Percentiles rank a stretch among this genome's conserved stretches.
Evolutionary conservation across 92 coral and sea anemone species (phyloP).

Genomic region (Hydrozoanthus gracilis): DNA sequence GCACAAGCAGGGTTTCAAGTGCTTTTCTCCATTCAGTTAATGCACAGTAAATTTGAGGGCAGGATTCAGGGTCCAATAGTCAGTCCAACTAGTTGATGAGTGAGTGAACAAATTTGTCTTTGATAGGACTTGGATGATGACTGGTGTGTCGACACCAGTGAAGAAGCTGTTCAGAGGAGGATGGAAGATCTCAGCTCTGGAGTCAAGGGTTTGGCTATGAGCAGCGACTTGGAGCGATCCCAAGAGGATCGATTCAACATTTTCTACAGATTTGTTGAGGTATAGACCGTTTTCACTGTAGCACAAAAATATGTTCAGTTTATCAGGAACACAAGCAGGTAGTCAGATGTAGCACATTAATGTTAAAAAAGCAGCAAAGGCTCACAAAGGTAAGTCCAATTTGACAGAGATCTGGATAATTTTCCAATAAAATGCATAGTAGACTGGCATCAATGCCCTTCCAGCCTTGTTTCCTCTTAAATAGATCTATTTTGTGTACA

Average conservation of each 20-base stretch:
- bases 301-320: no score
- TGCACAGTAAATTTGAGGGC: neutral
- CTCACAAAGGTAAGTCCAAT: no score
- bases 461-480: no score
- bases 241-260: slow-evolving; percentile 91
- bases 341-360: no score
- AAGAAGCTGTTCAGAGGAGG: slow-evolving; percentile 88
- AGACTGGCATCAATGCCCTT: no score
- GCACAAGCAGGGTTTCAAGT: neutral
- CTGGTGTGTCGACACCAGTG: slow-evolving; percentile 99
- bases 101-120: neutral
- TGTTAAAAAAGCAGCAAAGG: no score
- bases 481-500: no score
- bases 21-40: neutral
- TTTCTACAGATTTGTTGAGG: slow-evolving; percentile 94
- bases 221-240: slow-evolving; percentile 84
- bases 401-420: no score
- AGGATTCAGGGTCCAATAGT: no score
- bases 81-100: no score
- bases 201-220: slow-evolving; percentile 89
- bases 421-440: no score
- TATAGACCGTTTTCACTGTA: neutral
- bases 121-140: slow-evolving; percentile 74
- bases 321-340: no score
- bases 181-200: slow-evolving; percentile 88